Evolutionary conservation across 2,797 vertebrate genomes (phyloP), one percentile per base, ranked within the genome.

Genomic region (Phrynocephalus forsythii): DNA sequence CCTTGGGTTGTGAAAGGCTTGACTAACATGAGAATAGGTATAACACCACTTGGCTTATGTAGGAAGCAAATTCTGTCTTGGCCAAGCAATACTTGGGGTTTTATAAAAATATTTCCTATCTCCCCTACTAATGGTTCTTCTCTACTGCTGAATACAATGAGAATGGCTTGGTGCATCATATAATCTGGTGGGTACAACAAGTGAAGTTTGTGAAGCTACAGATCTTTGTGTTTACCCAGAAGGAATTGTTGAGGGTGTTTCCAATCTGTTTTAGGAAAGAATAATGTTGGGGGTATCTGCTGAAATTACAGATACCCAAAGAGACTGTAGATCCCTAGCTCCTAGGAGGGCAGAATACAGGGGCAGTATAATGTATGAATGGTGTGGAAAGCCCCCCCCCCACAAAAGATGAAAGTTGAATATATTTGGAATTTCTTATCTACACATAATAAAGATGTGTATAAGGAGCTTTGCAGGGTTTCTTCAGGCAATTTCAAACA

Each of bases 401-500:
- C 3, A 28, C 0, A 1, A 6, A 71, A 10, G 80, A 50, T 68
- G 33, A 67, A 24, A 4, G 26, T 83, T 68, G 18, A 86, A 88
- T 78, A 52, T 67, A 52, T 33, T 38, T 44, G 87, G 86, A 18
- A 1, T 86, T 60, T 28, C 28, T n/a, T 66, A 11, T 4, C 38
- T 88, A 52, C 44, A 8, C 20, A 79, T 80, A 71, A 80, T 68
- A 68, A 88, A 81, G 88, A 28, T 33, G 56, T 75, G 80, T 8
- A 89, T 3, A 75, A 38, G 30, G 38, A 38, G 33, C 10, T 90
- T 86, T 63, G 52, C 73, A 79, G 48, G 78, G 26, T 30, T 24
- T 24, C 76, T 79, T 83, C 78, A 79, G 78, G 75, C 83, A 63
- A 66, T 80, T 86, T 83, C 50, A 84, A 56, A 89, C 88, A 81